These are phyloP conservation scores for Lepisosteus oculatus DNA, from an alignment of 2,113 vertebrate genomes.

Conservation along the genomic window DNA sequence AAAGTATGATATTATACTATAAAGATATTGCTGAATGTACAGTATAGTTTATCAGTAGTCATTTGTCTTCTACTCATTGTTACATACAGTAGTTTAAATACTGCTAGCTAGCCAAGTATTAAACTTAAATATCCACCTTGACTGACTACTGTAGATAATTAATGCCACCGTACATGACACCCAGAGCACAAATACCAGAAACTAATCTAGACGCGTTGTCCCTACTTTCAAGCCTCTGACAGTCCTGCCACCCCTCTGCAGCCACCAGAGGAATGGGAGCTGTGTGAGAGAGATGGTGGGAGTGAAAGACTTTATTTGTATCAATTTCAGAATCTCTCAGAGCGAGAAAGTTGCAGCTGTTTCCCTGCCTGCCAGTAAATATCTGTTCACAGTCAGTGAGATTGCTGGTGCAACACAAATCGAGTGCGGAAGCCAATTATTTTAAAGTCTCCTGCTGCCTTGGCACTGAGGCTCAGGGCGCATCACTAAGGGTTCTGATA, in stretches of 20 bases:
- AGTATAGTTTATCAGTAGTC: too few species aligned
- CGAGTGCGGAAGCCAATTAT: not conserved
- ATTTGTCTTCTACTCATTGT: too few species aligned
- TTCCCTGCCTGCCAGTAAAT: not conserved
- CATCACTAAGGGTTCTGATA: not conserved
- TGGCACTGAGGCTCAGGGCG: not conserved
- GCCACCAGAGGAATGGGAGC: not conserved
- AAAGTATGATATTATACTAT: too few species aligned
- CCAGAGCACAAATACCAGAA: too few species aligned
- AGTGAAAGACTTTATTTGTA: not conserved
- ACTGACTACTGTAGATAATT: too few species aligned
- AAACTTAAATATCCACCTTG: too few species aligned
- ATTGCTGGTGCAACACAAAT: not conserved
- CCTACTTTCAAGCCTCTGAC: too few species aligned
- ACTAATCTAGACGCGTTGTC: too few species aligned
- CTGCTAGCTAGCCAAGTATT: too few species aligned
- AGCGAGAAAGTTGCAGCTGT: not conserved
- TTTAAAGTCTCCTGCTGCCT: not conserved
- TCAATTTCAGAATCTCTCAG: not conserved
- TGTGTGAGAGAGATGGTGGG: not conserved
- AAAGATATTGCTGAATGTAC: too few species aligned
- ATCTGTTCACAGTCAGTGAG: not conserved
- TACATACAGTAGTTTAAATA: too few species aligned
- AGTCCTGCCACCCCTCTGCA: not conserved
- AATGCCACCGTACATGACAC: too few species aligned